Percentiles rank a stretch among this genome's conserved stretches.
These are phyloP conservation scores for Lasiurus cinereus DNA, from an alignment of 2,113 vertebrate genomes.

Conservation along the genomic window DNA sequence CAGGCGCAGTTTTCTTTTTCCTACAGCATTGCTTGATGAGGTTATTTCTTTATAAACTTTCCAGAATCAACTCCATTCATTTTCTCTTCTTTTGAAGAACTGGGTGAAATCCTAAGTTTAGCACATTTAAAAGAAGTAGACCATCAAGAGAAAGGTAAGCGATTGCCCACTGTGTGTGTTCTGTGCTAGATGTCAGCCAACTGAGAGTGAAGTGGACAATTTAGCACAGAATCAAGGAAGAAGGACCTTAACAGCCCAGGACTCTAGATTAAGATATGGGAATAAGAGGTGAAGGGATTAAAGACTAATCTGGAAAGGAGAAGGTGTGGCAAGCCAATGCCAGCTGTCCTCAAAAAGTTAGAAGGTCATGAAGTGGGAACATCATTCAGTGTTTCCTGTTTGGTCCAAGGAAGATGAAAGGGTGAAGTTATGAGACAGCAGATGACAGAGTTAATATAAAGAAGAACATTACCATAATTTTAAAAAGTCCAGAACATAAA, in stretches of 20 bases:
- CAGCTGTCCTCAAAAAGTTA: not conserved
- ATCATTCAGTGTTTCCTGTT: not conserved
- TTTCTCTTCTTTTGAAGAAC: constrained; percentile 35
- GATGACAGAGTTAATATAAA: not conserved
- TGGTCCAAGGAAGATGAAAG: constrained; percentile 13
- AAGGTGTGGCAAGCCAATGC: not conserved
- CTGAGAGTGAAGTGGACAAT: rapidly evolving
- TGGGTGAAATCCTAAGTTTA: not conserved
- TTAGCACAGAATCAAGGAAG: not conserved
- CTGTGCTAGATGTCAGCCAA: not conserved
- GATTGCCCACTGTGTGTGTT: not conserved
- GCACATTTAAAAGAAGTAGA: not conserved
- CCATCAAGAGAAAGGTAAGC: not conserved
- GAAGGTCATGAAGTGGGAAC: constrained; percentile 10
- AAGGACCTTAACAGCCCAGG: not conserved
- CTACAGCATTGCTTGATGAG: not conserved
- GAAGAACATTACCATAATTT: not conserved
- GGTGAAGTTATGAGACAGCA: not conserved
- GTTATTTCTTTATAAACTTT: not conserved
- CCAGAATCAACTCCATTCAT: not conserved
- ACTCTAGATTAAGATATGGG: not conserved
- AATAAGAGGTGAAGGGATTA: not conserved
- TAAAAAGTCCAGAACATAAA: not conserved
- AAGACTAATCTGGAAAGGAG: not conserved
- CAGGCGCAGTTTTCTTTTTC: not conserved